Evolutionary conservation across 2,888 invertebrate species (phyloP).

Genomic region (Bhutanitis thaidina): DNA sequence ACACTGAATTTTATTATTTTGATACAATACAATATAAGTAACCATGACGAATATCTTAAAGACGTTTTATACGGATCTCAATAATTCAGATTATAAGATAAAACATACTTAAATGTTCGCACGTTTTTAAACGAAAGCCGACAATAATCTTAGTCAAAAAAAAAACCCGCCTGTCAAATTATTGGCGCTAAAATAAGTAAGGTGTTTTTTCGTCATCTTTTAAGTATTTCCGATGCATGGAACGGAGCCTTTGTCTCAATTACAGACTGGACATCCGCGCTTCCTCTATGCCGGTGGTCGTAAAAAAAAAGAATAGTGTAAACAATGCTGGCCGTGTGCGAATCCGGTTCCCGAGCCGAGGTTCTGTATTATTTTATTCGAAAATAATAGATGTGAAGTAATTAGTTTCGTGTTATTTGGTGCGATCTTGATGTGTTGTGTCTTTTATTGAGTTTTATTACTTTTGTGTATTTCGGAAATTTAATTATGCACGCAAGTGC

Average conservation of each 20-base stretch:
- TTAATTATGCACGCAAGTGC: no score
- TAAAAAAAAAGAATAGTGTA: conserved; percentile 38
- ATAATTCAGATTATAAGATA: neutral
- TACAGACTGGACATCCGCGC: conserved; percentile 48
- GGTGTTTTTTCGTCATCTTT: conserved; percentile 36
- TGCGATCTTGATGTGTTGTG: no score
- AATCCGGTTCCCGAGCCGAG: no score
- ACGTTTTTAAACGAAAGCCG: conserved; percentile 2
- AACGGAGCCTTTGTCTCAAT: conserved; percentile 53
- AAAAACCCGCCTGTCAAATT: conserved; percentile 31
- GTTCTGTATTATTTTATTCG: no score
- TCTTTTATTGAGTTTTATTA: no score
- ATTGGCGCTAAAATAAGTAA: conserved; percentile 38
- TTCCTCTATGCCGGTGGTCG: conserved; percentile 61
- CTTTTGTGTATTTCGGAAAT: no score
- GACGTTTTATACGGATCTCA: neutral
- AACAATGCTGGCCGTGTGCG: conserved; percentile 9
- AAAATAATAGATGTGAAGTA: no score
- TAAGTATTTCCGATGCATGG: conserved; percentile 51
- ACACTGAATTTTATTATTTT: no score
- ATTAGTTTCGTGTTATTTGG: no score
- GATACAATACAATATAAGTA: no score
- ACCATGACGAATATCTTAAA: no score
- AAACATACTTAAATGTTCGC: neutral
- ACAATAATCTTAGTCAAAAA: conserved; percentile 23